Evolutionary conservation across 2,113 vertebrate genomes (phyloP), one percentile per base, ranked within the genome.

Genomic region (Origma solitaria): DNA sequence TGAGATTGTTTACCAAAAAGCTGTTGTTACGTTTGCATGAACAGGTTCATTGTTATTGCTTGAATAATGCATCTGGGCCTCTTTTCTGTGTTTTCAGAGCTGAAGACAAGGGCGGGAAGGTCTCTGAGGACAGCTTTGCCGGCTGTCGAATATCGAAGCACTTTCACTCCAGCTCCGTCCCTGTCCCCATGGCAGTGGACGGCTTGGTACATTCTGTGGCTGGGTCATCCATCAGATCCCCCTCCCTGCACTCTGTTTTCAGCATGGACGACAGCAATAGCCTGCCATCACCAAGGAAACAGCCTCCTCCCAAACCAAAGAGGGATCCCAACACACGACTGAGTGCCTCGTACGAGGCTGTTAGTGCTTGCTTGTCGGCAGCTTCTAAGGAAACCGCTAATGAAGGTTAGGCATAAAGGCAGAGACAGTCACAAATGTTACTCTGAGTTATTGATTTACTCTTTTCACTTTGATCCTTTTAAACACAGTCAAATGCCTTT

Each of bases 291-390:
- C 99, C 99, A 94, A 97, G 99, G 96, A 99, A 99, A 98, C 99
- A 99, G 93, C 99, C 99, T 97, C 99, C 99, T 40, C 99, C 99
- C 62, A 99, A 99, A 96, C 99, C 99, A 89, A 99, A 99, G 98
- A 98, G 99, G 97, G 99, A 99, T 97, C 99, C 99, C 54, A 99
- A 98, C 97, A 99, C 99, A 10, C 97, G 99, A 81, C 98, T 99
- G 95, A 99, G 99, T 20, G 99, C 99, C 62, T 99, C 99, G 0
- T 99, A 99, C 9, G 99, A 99, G 97, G 99, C 98, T 7, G 99
- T 99, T 83, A 99, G 99, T 25, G 99, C 99, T 49, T 99, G 99
- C 77, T 97, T 99, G 90, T 98, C 98, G 20, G 98, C 99, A 45
- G 98, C 98, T 56, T 98, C 98, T 94, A 99, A 98, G 97, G 99